A percentile compares a stretch with the other conserved stretches of the same genome.
These are phyloP conservation scores for Platalea minor DNA, from an alignment of 2,797 vertebrate species.

Conservation along the genomic window DNA sequence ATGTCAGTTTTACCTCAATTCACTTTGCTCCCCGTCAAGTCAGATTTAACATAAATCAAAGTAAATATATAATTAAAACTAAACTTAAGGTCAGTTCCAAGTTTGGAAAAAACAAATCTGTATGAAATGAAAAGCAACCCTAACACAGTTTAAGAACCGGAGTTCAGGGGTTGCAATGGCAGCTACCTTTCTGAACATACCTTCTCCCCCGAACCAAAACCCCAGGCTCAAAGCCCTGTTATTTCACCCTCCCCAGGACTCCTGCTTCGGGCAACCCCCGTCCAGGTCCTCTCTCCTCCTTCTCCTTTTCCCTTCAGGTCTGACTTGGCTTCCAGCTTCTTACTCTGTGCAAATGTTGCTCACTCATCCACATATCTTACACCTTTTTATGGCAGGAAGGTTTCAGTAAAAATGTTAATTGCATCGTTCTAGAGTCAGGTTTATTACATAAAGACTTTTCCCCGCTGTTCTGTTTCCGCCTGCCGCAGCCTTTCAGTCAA, in stretches of 20 bases:
- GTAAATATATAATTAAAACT: slow-evolving; percentile 26
- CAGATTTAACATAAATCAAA: background rate
- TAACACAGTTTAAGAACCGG: background rate
- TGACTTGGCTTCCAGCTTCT: background rate
- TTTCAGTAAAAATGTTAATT: background rate
- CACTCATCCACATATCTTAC: background rate
- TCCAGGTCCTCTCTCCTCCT: background rate
- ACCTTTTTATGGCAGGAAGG: background rate
- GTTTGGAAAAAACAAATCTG: background rate
- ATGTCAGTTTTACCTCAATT: slow-evolving; percentile 17
- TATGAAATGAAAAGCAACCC: background rate
- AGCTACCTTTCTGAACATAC: background rate
- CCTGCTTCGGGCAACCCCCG: background rate
- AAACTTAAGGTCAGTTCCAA: background rate
- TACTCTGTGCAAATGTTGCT: background rate
- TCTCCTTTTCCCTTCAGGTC: background rate
- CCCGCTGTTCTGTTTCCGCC: accelerated
- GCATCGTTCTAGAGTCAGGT: background rate
- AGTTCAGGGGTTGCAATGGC: background rate
- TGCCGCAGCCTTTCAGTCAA: background rate
- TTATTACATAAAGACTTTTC: background rate
- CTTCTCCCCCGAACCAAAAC: background rate
- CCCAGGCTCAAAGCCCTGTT: background rate
- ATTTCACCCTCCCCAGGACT: background rate
- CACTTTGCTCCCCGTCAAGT: background rate